Percentiles rank a stretch among this genome's conserved stretches.
Evolutionary conservation across 2,113 vertebrate genomes (phyloP).

Genomic region (Acanthochromis polyacanthus): DNA sequence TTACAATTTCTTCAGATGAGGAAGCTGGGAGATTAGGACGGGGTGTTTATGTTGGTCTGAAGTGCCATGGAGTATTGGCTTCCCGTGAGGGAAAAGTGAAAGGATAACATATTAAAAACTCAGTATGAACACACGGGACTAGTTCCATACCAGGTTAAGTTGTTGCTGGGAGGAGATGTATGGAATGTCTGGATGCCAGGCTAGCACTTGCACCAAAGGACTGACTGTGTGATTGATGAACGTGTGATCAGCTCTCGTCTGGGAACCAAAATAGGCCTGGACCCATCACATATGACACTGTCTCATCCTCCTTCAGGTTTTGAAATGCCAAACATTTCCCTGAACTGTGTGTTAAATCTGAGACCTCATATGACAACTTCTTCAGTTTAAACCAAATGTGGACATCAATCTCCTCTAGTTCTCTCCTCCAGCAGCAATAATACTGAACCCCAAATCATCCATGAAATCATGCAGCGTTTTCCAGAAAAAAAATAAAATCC

Average conservation of each 20-base stretch:
- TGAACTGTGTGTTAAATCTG: slow-evolving; percentile 2
- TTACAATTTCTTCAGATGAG: slow-evolving; percentile 24
- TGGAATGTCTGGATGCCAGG: slow-evolving; percentile 62
- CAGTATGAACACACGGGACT: slow-evolving; percentile 12
- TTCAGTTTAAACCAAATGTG: slow-evolving; percentile 7
- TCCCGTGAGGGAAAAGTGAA: slow-evolving; percentile 23
- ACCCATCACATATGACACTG: slow-evolving; percentile 44
- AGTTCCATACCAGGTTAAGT: slow-evolving; percentile 26
- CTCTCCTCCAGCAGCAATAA: background rate
- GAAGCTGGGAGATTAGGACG: slow-evolving; percentile 25
- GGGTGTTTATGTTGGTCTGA: slow-evolving; percentile 43
- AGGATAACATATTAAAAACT: slow-evolving; percentile 10
- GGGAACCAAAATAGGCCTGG: slow-evolving; percentile 52
- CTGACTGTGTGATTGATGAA: slow-evolving; percentile 60
- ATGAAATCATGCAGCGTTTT: background rate
- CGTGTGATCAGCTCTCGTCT: slow-evolving; percentile 30
- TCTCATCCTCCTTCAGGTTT: slow-evolving; percentile 55
- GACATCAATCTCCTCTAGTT: background rate
- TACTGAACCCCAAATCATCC: background rate
- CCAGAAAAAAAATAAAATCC: slow-evolving; percentile 14
- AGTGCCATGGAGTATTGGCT: slow-evolving; percentile 17
- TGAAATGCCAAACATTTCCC: slow-evolving; percentile 63
- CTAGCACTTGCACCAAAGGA: slow-evolving; percentile 22
- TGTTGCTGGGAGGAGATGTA: slow-evolving; percentile 54
- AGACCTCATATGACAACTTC: slow-evolving; percentile 3